Evolutionary conservation across 1,140 invertebrate genomes (phyloP).

Genomic region (Varroa destructor): DNA sequence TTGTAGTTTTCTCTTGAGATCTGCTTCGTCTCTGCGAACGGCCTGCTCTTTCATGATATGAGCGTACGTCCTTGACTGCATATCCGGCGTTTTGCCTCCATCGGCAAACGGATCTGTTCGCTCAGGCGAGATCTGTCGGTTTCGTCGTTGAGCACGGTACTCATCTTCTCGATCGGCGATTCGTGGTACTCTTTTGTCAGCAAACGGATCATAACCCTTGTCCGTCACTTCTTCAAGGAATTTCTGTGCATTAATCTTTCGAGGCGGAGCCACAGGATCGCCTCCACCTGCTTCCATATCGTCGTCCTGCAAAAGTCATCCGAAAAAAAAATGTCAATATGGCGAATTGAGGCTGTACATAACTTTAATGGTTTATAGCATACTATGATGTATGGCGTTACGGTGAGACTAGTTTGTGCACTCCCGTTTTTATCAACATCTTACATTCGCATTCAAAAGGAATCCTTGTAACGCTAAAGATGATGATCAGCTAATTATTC

Average conservation of each 20-base stretch:
- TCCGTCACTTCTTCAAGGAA: slow-evolving; percentile 28
- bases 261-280: slow-evolving; percentile 41
- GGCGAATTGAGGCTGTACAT: no score
- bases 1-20: slow-evolving; percentile 46
- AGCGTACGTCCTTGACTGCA: slow-evolving; percentile 80
- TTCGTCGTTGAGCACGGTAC: slow-evolving; percentile 69
- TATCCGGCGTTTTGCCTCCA: slow-evolving; percentile 95
- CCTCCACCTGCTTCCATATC: slow-evolving; percentile 25
- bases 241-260: slow-evolving; percentile 49
- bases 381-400: no score
- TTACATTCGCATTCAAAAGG: no score
- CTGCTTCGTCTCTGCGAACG: slow-evolving; percentile 70
- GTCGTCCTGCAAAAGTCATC: neutral
- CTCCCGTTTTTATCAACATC: no score
- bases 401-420: no score
- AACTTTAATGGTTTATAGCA: no score
- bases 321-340: no score
- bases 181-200: slow-evolving; percentile 64
- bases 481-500: no score
- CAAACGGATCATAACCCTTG: slow-evolving; percentile 91
- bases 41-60: slow-evolving; percentile 92
- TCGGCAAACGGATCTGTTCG: slow-evolving; percentile 91
- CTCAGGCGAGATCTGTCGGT: slow-evolving; percentile 88
- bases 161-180: slow-evolving; percentile 94
- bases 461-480: no score